A percentile compares a stretch with the other conserved stretches of the same genome.
Conservation (phyloP, 2,888 invertebrate genomes). For the Drosophila nigricruria region DNA sequence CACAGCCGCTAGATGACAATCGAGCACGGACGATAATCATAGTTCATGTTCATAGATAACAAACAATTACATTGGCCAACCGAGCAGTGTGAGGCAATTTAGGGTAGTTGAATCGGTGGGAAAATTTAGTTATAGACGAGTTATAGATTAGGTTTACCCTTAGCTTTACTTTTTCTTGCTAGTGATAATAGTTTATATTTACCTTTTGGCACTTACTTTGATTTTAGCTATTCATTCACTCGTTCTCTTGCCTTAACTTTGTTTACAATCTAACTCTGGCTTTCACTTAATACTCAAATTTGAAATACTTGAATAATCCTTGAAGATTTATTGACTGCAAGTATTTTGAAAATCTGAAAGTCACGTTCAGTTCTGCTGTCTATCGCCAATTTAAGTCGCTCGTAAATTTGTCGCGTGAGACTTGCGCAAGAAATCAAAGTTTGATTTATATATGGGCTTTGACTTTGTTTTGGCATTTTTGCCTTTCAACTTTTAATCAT, state of each 20-base stretch:
- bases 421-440: slow-evolving; percentile 47
- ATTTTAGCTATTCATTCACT: neutral
- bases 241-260: neutral
- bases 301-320: neutral
- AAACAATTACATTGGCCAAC: neutral
- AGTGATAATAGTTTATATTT: neutral
- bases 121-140: no score
- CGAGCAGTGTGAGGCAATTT: neutral
- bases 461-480: slow-evolving; percentile 36
- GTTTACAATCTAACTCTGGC: no score
- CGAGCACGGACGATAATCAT: slow-evolving; percentile 9
- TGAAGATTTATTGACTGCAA: slow-evolving; percentile 2
- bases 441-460: slow-evolving; percentile 62
- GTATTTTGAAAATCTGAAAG: slow-evolving; percentile 1
- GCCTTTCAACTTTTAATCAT: slow-evolving; percentile 36
- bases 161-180: neutral
- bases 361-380: slow-evolving; percentile 9
- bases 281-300: neutral
- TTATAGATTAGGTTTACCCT: neutral
- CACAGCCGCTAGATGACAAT: slow-evolving; percentile 30
- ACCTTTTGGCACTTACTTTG: neutral
- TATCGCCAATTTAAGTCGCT: slow-evolving; percentile 21
- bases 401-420: slow-evolving; percentile 59
- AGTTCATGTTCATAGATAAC: neutral
- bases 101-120: no score